Conservation (phyloP, 2,888 invertebrate genomes). For the Piscicola geometra region DNA sequence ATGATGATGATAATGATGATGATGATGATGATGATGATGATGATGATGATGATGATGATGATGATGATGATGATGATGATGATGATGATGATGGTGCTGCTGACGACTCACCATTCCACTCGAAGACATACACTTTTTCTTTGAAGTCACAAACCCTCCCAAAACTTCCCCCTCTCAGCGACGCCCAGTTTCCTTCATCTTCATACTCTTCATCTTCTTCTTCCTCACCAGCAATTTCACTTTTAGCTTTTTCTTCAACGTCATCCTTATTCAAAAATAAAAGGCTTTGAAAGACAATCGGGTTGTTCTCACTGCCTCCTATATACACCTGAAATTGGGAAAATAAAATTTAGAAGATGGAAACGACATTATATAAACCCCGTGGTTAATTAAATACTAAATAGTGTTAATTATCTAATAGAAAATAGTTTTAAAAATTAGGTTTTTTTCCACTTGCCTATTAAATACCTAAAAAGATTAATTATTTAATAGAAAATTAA, state of each 20-base stretch:
- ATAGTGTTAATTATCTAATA: too few relatives aligned
- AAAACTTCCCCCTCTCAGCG: neutral
- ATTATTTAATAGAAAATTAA: too few relatives aligned
- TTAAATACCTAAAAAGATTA: too few relatives aligned
- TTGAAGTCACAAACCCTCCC: neutral
- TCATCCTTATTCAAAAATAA: neutral
- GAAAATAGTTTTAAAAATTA: too few relatives aligned
- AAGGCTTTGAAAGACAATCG: neutral
- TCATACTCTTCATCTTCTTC: neutral
- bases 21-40: constrained; percentile 30
- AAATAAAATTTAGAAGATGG: too few relatives aligned
- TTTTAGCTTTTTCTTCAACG: neutral
- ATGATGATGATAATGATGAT: constrained; percentile 21
- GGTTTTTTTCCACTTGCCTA: too few relatives aligned
- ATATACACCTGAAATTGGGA: neutral
- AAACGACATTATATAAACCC: too few relatives aligned
- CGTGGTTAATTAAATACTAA: too few relatives aligned
- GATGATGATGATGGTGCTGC: neutral
- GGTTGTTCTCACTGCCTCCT: neutral
- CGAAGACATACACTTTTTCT: neutral
- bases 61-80: constrained; percentile 35
- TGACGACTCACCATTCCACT: constrained; percentile 4
- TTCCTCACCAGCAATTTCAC: neutral
- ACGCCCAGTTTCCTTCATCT: neutral
- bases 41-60: constrained; percentile 23